Evolutionary conservation across 2,113 vertebrate genomes (phyloP), one percentile per base, ranked within the genome.

Genomic region (Lepisosteus osseus): DNA sequence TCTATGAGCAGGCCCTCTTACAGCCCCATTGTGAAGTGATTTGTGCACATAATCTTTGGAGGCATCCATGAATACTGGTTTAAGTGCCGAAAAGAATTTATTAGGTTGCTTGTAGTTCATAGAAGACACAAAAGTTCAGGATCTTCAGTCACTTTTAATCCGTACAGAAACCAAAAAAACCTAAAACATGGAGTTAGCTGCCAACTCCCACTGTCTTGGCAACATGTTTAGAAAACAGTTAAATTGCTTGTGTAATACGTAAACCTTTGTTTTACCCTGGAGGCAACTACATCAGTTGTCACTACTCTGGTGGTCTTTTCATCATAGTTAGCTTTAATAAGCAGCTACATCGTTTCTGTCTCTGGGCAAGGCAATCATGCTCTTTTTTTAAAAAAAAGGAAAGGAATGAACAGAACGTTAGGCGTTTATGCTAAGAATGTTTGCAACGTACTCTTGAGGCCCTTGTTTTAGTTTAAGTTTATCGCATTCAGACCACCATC

Each of bases 201-300:
- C 95, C 95, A 96, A 83, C 90, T 96, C 92, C 94, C 95, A 96
- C 94, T 94, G 94, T 96, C 96, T 95, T 96, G 97, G 96, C 95
- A 96, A 94, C 93, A 91, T 95, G 94, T 96, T 97, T 96, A 95
- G 93, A 97, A 97, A 96, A 95, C 94, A 96, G 93, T 95, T 87
- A 95, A 97, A 96, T 96, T 96, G 93, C 94, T 96, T 96, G 94
- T 97, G 93, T 95, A 96, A 97, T 96, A 96, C 95, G 92, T 97
- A 97, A 97, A 96, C 93, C 94, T 95, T 95, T 95, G 92, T 95
- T 94, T 97, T 91, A 94, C 91, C 94, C 94, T 78, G 81, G 90
- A 93, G 96, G 94, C 93, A 92, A 88, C 86, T 89, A 88, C 90
- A 92, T 95, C 91, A 93, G 86, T 94, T 96, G 94, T 95, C 94